A percentile compares a stretch with the other conserved stretches of the same genome.
These are phyloP conservation scores for Bathynomus jamesi DNA, from an alignment of 1,140 invertebrate species.

Conservation along the genomic window DNA sequence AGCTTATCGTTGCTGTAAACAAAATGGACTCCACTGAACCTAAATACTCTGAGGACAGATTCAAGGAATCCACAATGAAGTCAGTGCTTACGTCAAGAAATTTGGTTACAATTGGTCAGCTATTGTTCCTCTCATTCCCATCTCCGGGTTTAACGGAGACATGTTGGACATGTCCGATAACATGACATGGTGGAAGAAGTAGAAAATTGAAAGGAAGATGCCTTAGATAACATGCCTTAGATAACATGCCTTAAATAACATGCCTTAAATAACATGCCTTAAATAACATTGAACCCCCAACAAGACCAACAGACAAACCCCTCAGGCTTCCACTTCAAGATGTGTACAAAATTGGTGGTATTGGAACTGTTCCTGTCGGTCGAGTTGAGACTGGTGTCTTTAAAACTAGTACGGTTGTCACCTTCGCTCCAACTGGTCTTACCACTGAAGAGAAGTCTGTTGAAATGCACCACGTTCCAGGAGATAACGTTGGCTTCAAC, in stretches of 20 bases:
- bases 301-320: conserved; percentile 88
- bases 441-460: conserved; percentile 99
- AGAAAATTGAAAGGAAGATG: conserved; percentile 86
- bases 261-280: too few species aligned
- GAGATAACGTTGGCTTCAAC: conserved; percentile 99
- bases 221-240: too few species aligned
- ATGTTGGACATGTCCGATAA: conserved; percentile 88
- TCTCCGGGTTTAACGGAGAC: conserved; percentile 97
- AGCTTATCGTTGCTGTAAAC: conserved; percentile 96
- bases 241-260: too few species aligned
- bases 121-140: conserved; percentile 93
- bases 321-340: conserved; percentile 94
- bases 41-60: conserved; percentile 83
- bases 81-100: conserved; percentile 89
- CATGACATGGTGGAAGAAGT: conserved; percentile 96
- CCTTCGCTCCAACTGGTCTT: conserved; percentile 86
- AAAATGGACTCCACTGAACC: conserved; percentile 99
- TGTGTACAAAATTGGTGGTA: conserved; percentile 99
- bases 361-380: conserved; percentile 97
- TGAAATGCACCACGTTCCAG: conserved; percentile 98
- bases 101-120: conserved; percentile 96
- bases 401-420: conserved; percentile 96
- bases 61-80: conserved; percentile 95
- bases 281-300: conserved; percentile 87
- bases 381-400: conserved; percentile 95